phyloP scores from a whole-genome alignment of 2,888 invertebrate genomes.

The Bembecia ichneumoniformis region DNA sequence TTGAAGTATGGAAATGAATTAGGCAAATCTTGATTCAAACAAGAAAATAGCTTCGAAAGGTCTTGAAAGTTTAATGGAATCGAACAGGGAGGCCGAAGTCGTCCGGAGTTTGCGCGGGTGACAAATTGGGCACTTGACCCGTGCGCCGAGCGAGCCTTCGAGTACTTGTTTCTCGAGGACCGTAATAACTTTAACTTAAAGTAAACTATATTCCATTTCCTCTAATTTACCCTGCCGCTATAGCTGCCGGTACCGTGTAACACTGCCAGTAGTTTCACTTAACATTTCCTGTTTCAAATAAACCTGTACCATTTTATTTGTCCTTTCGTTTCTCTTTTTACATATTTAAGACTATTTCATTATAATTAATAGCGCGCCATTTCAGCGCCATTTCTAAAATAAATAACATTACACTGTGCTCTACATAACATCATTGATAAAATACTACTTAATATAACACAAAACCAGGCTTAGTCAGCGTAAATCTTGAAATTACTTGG shows the following conservation, averaged over 20 bases:
- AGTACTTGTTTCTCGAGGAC: slow-evolving; percentile 66
- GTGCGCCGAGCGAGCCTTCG: slow-evolving; percentile 54
- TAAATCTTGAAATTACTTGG: too few relatives aligned
- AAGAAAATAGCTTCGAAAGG: slow-evolving; percentile 69
- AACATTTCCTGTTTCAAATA: slow-evolving; percentile 24
- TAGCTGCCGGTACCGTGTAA: background rate
- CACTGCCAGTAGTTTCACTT: slow-evolving; percentile 33
- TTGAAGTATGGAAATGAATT: slow-evolving; percentile 45
- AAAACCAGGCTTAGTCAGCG: too few relatives aligned
- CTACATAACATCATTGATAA: too few relatives aligned
- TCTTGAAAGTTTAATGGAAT: slow-evolving; percentile 73
- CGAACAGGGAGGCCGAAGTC: slow-evolving; percentile 61
- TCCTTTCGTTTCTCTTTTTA: too few relatives aligned
- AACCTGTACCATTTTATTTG: too few relatives aligned
- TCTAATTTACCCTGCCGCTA: slow-evolving; percentile 54
- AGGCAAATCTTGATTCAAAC: slow-evolving; percentile 65
- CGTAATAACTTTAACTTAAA: slow-evolving; percentile 72
- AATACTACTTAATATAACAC: too few relatives aligned
- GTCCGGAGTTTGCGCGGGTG: slow-evolving; percentile 68
- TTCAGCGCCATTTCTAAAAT: too few relatives aligned
- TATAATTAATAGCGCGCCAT: too few relatives aligned
- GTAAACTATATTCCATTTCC: slow-evolving; percentile 71
- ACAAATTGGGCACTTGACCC: slow-evolving; percentile 73
- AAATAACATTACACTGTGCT: too few relatives aligned
- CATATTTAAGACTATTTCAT: too few relatives aligned